These are phyloP conservation scores for Cynopterus sphinx DNA, from an alignment of 2,797 vertebrate genomes.

Conservation along the genomic window DNA sequence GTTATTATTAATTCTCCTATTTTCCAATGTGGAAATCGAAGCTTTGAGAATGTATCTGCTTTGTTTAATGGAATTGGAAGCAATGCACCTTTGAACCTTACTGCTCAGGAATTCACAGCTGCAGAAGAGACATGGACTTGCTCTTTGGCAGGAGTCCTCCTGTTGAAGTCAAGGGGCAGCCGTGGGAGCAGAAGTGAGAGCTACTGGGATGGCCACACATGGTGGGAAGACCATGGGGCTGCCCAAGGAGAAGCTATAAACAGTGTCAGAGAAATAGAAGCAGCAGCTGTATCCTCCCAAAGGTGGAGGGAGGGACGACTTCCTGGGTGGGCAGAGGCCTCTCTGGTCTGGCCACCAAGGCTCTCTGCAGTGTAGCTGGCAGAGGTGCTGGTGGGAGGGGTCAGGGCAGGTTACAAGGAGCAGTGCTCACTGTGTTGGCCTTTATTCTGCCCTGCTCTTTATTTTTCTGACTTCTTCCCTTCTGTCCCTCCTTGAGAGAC, in stretches of 20 bases:
- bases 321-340: not conserved
- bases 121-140: not conserved
- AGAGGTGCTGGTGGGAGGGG: not conserved
- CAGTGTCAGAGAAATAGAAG: not conserved
- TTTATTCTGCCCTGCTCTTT: not conserved
- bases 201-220: not conserved
- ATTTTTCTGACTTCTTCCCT: not conserved
- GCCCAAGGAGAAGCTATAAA: not conserved
- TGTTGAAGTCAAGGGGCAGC: not conserved
- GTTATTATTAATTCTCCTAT: not conserved
- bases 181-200: not conserved
- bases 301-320: not conserved
- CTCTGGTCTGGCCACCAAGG: not conserved
- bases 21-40: not conserved
- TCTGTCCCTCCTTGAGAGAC: not conserved
- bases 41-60: not conserved
- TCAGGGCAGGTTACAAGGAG: rapidly evolving
- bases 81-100: not conserved
- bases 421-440: not conserved
- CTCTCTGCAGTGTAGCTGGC: not conserved
- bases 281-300: no score
- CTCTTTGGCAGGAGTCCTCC: not conserved
- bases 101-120: not conserved
- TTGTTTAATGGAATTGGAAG: not conserved
- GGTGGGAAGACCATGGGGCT: not conserved